Evolutionary conservation across 2,797 vertebrate genomes (phyloP).

Genomic region (Syndactyla subalaris): DNA sequence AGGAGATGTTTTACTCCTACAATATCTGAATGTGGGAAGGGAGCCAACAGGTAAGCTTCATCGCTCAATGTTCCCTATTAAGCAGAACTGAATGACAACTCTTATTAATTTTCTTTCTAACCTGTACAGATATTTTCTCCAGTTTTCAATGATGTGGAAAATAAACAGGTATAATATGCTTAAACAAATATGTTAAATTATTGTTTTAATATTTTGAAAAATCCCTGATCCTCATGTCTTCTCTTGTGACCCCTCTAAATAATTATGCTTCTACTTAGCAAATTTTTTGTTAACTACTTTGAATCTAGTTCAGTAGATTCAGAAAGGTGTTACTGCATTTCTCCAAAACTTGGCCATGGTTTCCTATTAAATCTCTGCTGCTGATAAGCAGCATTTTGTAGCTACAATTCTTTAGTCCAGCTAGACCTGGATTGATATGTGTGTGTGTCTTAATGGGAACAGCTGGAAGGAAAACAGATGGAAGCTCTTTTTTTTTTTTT

Average conservation of each 20-base stretch:
- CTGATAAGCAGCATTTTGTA: background rate
- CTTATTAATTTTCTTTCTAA: background rate
- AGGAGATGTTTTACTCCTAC: background rate
- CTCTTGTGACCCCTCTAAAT: background rate
- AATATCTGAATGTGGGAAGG: background rate
- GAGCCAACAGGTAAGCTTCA: background rate
- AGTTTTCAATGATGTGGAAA: background rate
- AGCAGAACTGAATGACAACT: background rate
- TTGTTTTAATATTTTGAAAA: background rate
- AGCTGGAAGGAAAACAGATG: background rate
- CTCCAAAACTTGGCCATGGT: background rate
- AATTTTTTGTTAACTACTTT: background rate
- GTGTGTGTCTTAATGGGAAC: background rate
- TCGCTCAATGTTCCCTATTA: accelerated
- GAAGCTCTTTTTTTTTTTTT: background rate
- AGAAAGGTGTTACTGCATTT: background rate
- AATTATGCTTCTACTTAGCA: background rate
- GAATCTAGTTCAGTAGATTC: background rate
- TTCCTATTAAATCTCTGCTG: background rate
- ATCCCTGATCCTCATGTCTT: background rate
- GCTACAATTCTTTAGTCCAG: background rate
- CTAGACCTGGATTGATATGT: background rate
- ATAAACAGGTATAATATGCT: background rate
- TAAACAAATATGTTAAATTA: background rate
- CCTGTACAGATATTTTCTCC: background rate